phyloP scores from a whole-genome alignment of 1,140 invertebrate genomes.

The Drepana arcuata region DNA sequence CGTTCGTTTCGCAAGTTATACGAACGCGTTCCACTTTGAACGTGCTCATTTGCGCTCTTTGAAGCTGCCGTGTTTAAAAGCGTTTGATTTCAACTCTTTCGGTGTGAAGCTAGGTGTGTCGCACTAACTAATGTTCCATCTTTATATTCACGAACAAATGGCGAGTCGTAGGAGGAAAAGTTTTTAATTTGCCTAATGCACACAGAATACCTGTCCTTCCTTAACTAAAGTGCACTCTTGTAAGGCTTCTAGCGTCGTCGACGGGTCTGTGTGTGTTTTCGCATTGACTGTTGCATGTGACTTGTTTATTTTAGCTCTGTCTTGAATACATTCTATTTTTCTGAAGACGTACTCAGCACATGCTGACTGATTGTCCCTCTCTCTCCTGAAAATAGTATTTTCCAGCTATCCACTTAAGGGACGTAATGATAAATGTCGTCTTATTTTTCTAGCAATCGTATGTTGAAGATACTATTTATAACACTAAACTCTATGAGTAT shows the following conservation, averaged over 20 bases:
- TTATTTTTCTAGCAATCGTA: too few species aligned
- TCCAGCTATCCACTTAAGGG: too few species aligned
- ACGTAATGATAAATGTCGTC: too few species aligned
- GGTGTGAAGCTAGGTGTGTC: conserved; percentile 30
- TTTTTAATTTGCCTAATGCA: conserved; percentile 69
- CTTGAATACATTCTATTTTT: conserved; percentile 43
- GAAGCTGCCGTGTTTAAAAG: conserved; percentile 37
- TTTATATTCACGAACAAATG: conserved; percentile 51
- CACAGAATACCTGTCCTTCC: conserved; percentile 40
- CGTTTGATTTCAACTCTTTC: conserved; percentile 54
- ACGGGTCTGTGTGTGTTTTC: conserved; percentile 25
- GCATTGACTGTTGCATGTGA: conserved; percentile 53
- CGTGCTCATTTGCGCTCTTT: conserved; percentile 52
- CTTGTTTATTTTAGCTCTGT: conserved; percentile 47
- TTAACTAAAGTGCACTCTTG: conserved; percentile 46
- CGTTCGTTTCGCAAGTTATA: conserved; percentile 27
- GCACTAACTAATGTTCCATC: conserved; percentile 22
- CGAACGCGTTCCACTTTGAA: conserved; percentile 42
- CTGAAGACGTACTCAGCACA: conserved; percentile 30
- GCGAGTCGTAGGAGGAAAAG: conserved; percentile 36
- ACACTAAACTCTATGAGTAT: too few species aligned
- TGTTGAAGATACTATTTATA: too few species aligned
- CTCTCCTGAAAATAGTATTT: too few species aligned
- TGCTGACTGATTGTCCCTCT: too few species aligned
- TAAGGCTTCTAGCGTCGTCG: conserved; percentile 33